phyloP scores from a whole-genome alignment of 2,888 invertebrate species.

The Volucella inanis region DNA sequence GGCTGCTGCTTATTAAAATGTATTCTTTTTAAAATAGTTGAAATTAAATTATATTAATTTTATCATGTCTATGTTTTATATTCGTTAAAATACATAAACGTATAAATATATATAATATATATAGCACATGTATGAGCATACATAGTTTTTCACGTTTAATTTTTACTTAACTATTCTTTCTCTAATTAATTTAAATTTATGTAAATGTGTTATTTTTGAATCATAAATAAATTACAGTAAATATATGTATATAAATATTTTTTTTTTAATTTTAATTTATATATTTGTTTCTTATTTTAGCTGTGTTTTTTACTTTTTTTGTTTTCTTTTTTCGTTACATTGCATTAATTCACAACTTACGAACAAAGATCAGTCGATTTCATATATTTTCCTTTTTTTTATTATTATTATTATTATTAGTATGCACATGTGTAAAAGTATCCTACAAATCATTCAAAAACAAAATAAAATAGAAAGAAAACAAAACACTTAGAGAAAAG shows the following conservation, averaged over 20 bases:
- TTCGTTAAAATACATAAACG: too few relatives aligned
- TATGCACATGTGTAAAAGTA: not conserved
- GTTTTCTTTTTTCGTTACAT: slow-evolving; percentile 18
- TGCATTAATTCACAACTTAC: slow-evolving; percentile 51
- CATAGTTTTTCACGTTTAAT: not conserved
- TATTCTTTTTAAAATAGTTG: not conserved
- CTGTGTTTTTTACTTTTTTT: not conserved
- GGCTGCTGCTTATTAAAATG: not conserved
- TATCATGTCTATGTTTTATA: too few relatives aligned
- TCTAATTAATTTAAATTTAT: slow-evolving; percentile 18
- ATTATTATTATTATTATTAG: not conserved
- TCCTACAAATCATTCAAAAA: not conserved
- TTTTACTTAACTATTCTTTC: slow-evolving; percentile 5
- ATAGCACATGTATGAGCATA: not conserved
- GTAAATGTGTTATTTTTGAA: slow-evolving; percentile 21
- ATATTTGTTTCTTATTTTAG: slow-evolving; percentile 4
- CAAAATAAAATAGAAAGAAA: not conserved
- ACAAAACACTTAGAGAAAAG: slow-evolving; percentile 6
- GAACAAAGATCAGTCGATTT: slow-evolving; percentile 62
- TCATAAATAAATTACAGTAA: slow-evolving; percentile 12
- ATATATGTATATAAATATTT: slow-evolving; percentile 44
- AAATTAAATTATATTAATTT: too few relatives aligned
- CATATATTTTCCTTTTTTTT: slow-evolving; percentile 34
- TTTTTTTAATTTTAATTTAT: slow-evolving; percentile 12
- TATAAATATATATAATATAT: too few relatives aligned